Conservation (phyloP, 2,113 vertebrate genomes). For the Camarhynchus parvulus region DNA sequence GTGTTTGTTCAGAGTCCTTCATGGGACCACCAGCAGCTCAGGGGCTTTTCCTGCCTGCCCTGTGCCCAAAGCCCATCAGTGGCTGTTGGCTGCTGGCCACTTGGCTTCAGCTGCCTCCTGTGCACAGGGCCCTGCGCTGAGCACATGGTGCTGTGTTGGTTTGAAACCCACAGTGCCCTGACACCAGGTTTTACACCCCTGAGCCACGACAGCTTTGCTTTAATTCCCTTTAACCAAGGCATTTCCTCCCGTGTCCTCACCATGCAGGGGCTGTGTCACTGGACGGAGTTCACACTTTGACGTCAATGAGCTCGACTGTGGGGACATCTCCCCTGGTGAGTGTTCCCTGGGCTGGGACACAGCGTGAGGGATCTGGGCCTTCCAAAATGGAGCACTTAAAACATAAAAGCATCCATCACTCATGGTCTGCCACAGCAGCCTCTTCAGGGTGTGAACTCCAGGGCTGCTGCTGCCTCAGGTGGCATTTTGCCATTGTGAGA, state of each 20-base stretch:
- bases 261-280: conserved; percentile 84
- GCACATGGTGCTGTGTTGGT: not conserved
- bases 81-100: not conserved
- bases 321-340: conserved; percentile 89
- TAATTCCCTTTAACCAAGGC: too few species aligned
- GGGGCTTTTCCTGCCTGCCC: not conserved
- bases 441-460: too few species aligned
- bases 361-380: accelerated
- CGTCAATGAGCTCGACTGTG: too few species aligned
- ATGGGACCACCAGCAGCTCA: not conserved
- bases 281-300: conserved; percentile 84
- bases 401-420: too few species aligned
- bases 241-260: too few species aligned
- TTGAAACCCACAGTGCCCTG: not conserved
- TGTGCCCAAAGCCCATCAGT: not conserved
- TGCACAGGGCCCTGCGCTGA: accelerated
- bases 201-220: not conserved
- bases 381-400: too few species aligned
- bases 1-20: not conserved
- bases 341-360: not conserved
- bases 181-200: not conserved
- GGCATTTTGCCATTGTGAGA: too few species aligned
- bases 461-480: not conserved
- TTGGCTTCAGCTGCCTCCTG: not conserved
- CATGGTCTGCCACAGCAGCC: too few species aligned